These are phyloP conservation scores for Drosophila arizonae DNA, from an alignment of 1,140 invertebrate genomes.

Conservation along the genomic window DNA sequence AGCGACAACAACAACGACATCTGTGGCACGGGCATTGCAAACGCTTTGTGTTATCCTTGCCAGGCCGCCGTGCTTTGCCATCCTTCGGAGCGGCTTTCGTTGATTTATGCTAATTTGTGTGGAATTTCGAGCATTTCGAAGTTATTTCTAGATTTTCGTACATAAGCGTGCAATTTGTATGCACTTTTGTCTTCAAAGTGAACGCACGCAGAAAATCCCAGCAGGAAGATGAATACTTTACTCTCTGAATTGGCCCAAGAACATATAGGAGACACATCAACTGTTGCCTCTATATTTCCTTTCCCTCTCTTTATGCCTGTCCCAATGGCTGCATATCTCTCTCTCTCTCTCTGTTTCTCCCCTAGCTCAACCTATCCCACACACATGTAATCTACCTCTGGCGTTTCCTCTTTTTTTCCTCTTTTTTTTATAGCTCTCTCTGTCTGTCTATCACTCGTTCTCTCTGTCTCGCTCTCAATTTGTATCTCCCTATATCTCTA, in stretches of 20 bases:
- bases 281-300: too few relatives aligned
- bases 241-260: background rate
- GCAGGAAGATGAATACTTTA: background rate
- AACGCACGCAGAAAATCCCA: background rate
- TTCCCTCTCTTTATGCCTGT: too few relatives aligned
- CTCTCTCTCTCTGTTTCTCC: too few relatives aligned
- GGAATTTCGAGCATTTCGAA: slow-evolving; percentile 70
- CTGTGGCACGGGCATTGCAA: slow-evolving; percentile 13
- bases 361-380: too few relatives aligned
- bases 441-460: background rate
- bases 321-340: too few relatives aligned
- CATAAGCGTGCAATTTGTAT: slow-evolving; percentile 47
- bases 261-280: background rate
- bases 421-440: too few relatives aligned
- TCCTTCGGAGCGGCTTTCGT: slow-evolving; percentile 8
- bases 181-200: slow-evolving; percentile 15
- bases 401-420: too few relatives aligned
- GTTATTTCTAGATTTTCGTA: slow-evolving; percentile 66
- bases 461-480: too few relatives aligned
- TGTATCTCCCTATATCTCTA: too few relatives aligned
- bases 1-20: slow-evolving; percentile 30
- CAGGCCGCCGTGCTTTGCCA: slow-evolving; percentile 2
- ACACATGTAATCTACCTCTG: too few relatives aligned
- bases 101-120: slow-evolving; percentile 76
- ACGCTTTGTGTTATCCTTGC: slow-evolving; percentile 27